A percentile compares a stretch with the other conserved stretches of the same genome.
Evolutionary conservation across 1,140 invertebrate genomes (phyloP).

Genomic region (Doryteuthis pealeii): DNA sequence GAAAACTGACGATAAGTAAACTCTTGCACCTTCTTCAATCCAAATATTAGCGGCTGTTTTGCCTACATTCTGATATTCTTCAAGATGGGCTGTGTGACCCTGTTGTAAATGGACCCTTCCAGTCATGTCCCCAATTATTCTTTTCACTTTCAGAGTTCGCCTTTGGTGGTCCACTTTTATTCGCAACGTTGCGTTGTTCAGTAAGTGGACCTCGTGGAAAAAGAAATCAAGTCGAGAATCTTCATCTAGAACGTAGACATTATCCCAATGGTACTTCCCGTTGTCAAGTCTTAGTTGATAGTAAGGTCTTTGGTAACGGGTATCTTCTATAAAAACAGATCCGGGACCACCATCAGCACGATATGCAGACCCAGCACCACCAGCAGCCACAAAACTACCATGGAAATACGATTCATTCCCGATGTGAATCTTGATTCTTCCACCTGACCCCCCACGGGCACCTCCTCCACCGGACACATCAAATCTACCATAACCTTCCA

Average conservation of each 20-base stretch:
- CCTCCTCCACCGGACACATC: constrained; percentile 34
- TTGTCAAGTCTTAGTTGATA: constrained; percentile 37
- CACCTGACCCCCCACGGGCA: constrained; percentile 39
- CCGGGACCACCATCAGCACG: constrained; percentile 42
- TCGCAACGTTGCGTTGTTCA: constrained; percentile 37
- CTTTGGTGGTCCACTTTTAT: constrained; percentile 30
- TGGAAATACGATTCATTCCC: constrained; percentile 34
- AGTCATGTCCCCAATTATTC: constrained; percentile 41
- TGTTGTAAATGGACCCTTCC: constrained; percentile 36
- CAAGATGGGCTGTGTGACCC: constrained; percentile 36
- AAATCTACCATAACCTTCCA: constrained; percentile 44
- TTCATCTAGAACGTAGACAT: constrained; percentile 37
- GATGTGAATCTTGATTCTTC: constrained; percentile 37
- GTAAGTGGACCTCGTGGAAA: constrained; percentile 44
- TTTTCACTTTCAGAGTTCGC: constrained; percentile 26
- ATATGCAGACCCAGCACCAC: constrained; percentile 34
- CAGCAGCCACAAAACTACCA: constrained; percentile 32
- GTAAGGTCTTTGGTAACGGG: constrained; percentile 27
- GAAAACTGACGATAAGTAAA: constrained; percentile 38
- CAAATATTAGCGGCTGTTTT: constrained; percentile 44
- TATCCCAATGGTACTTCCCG: constrained; percentile 35
- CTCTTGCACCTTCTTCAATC: constrained; percentile 37
- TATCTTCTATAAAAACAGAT: constrained; percentile 40
- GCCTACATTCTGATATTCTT: constrained; percentile 32
- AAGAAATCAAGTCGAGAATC: constrained; percentile 24